phyloP scores from a whole-genome alignment of 2,888 invertebrate species.

The Colletes collaris region DNA sequence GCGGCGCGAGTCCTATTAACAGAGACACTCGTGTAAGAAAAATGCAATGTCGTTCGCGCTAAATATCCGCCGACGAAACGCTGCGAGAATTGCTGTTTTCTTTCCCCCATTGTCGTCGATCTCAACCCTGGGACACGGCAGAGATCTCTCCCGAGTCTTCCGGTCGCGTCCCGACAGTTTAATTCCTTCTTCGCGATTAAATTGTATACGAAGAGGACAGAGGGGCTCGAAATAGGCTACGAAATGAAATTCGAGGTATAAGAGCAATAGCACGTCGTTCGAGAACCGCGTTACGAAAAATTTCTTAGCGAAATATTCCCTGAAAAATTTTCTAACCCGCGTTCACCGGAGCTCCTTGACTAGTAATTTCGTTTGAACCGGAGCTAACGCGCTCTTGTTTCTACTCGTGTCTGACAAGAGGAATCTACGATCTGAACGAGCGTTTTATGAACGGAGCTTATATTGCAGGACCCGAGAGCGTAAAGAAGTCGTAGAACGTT shows the following conservation, averaged over 20 bases:
- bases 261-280: background rate
- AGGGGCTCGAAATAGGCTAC: constrained; percentile 32
- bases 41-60: constrained; percentile 11
- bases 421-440: no score
- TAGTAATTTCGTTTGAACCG: no score
- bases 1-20: constrained; percentile 63
- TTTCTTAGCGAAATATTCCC: background rate
- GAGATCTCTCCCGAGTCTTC: background rate
- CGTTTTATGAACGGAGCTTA: no score
- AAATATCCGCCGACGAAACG: constrained; percentile 24
- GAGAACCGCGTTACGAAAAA: background rate
- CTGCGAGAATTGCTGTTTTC: constrained; percentile 13
- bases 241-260: constrained; percentile 8
- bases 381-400: no score
- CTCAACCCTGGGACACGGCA: background rate
- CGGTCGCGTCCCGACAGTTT: background rate
- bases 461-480: no score
- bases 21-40: constrained; percentile 5
- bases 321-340: background rate
- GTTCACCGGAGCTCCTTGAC: no score
- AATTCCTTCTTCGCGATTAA: constrained; percentile 19
- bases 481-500: no score
- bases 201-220: constrained; percentile 15
- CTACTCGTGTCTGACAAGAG: no score
- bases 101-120: constrained; percentile 6